phyloP scores from a whole-genome alignment of 2,113 vertebrate species.

The Ranitomeya imitator region DNA sequence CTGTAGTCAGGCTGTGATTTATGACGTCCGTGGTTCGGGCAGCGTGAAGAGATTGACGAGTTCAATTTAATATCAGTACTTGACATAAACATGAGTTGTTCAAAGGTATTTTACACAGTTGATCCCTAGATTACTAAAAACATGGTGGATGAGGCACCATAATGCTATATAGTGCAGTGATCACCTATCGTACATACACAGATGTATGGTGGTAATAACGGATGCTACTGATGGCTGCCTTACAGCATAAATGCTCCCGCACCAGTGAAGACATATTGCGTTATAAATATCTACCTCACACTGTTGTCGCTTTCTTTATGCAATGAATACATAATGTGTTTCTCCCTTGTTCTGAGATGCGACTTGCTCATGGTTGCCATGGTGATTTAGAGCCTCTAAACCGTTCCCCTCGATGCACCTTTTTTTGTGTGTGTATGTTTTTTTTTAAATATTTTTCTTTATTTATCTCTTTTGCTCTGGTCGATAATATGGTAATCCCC shows the following conservation, averaged over 20 bases:
- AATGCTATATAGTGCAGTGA: background rate
- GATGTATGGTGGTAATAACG: background rate
- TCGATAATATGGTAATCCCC: slow-evolving; percentile 20
- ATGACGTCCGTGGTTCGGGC: too few relatives aligned
- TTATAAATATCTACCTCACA: slow-evolving; percentile 15
- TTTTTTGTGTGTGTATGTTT: background rate
- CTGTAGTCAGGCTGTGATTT: too few relatives aligned
- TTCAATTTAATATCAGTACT: too few relatives aligned
- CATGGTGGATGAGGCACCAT: too few relatives aligned
- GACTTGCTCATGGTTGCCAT: slow-evolving; percentile 26
- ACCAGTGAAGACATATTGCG: background rate
- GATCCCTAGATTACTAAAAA: background rate
- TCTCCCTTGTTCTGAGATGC: slow-evolving; percentile 37
- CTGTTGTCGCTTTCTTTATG: slow-evolving; percentile 33
- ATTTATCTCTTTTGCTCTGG: background rate
- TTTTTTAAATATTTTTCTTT: slow-evolving; percentile 12
- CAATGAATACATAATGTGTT: slow-evolving; percentile 40
- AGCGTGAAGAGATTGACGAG: too few relatives aligned
- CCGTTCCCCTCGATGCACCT: slow-evolving; percentile 18
- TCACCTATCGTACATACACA: background rate
- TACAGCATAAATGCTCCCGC: background rate
- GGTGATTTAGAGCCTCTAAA: slow-evolving; percentile 27
- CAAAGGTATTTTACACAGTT: background rate
- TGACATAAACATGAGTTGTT: background rate
- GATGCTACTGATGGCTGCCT: background rate